Evolutionary conservation across 2,888 invertebrate genomes (phyloP).

Genomic region (Macaria notata): DNA sequence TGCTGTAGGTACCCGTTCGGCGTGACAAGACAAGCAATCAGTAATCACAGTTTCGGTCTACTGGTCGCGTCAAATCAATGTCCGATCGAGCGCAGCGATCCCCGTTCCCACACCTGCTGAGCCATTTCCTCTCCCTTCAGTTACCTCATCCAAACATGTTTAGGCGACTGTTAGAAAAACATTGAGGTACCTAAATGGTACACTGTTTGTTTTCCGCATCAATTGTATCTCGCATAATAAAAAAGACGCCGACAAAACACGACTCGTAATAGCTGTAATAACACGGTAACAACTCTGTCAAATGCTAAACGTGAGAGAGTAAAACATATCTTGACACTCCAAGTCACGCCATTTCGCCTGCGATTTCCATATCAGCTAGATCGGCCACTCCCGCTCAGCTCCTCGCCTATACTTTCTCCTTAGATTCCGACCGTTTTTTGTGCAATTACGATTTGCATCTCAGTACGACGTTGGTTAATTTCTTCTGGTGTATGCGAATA

Average conservation of each 20-base stretch:
- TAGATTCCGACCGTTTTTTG: slow-evolving; percentile 51
- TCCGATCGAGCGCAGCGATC: slow-evolving; percentile 30
- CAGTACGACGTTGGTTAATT: slow-evolving; percentile 60
- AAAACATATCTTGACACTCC: slow-evolving; percentile 12
- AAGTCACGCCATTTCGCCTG: slow-evolving; percentile 17
- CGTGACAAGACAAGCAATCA: no score
- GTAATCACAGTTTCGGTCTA: slow-evolving; percentile 45
- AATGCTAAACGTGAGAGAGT: slow-evolving; percentile 43
- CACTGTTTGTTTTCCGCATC: slow-evolving; percentile 13
- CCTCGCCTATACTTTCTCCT: slow-evolving; percentile 54
- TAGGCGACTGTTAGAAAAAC: slow-evolving; percentile 3
- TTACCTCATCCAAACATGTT: slow-evolving; percentile 2
- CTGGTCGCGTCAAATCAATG: slow-evolving; percentile 37
- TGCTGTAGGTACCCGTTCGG: slow-evolving; percentile 43
- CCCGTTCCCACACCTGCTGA: slow-evolving; percentile 30
- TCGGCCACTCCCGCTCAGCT: slow-evolving; percentile 36
- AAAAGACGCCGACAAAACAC: slow-evolving; percentile 9
- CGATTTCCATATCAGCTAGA: slow-evolving; percentile 41
- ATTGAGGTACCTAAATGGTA: background rate
- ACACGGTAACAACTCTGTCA: slow-evolving; percentile 23
- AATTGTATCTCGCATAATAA: slow-evolving; percentile 2
- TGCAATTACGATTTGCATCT: slow-evolving; percentile 45
- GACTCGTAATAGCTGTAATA: slow-evolving; percentile 25
- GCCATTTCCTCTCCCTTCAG: slow-evolving; percentile 13
- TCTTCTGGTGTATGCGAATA: slow-evolving; percentile 55